Base-by-base conservation (phyloP, 2,113 vertebrate species). In the Osmerus mordax region DNA sequence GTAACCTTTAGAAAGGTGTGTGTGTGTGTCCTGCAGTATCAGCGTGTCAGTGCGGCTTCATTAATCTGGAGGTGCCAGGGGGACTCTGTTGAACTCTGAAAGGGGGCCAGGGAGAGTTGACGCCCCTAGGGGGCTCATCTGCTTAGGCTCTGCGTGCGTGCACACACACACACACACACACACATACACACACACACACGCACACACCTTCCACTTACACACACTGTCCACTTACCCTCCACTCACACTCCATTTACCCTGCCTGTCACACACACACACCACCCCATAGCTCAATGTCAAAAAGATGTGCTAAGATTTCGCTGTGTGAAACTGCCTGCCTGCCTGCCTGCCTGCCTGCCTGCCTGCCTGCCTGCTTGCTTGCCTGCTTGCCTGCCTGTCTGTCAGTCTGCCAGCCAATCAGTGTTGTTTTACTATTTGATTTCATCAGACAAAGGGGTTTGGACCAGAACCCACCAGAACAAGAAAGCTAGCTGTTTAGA, bases 41-140 rank as follows among this genome's bases (percentile, higher is more conserved):
- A 84, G 72, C 72, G 82, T 83, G 75, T 75, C 76, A 80, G 72
- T n/a, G 80, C 79, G 71, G 89, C 87, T 87, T 87, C 89, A 90
- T 90, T 89, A 89, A 90, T 89, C 89, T 87, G 72, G 28, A 67
- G 7, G 79, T 83, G 74, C 86, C 81, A 63, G 61, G 64, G 84
- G 84, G 88, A 86, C 79, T 79, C 77, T 82, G 84, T 85, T 84
- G 82, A 87, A 87, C 83, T 87, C 81, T 77, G 77, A 84, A 88
- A 83, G 82, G 81, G 84, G 80, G 78, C 79, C 69, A 25, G 51
- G 74, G 82, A 87, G 85, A 88, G 82, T 85, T 77, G 72, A 68
- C 71, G 67, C 70, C 74, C 78, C 18, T 47, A 14, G 82, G 81
- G 83, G 85, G 79, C 78, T 82, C 69, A 77, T 81, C 75, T 83